phyloP scores from a whole-genome alignment of 2,113 vertebrate genomes.

The Choloepus hoffmanni region DNA sequence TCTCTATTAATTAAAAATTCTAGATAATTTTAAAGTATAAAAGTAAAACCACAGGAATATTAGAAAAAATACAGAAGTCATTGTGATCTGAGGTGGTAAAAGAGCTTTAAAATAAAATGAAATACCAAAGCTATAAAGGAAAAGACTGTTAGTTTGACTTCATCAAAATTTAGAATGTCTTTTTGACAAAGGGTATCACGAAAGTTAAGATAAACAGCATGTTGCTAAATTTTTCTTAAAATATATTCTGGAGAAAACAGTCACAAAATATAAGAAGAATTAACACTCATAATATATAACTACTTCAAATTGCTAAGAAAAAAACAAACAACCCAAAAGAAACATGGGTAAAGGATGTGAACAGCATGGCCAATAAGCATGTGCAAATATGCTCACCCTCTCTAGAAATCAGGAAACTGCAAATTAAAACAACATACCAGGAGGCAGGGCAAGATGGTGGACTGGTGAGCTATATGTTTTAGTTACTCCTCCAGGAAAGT shows the following conservation, averaged over 20 bases:
- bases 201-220: slow-evolving; percentile 33
- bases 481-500: too few relatives aligned
- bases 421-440: neutral
- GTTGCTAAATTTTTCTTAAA: slow-evolving; percentile 43
- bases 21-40: neutral
- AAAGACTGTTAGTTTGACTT: neutral
- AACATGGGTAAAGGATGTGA: neutral
- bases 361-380: neutral
- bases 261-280: slow-evolving; percentile 30
- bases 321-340: neutral
- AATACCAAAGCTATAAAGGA: neutral
- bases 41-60: slow-evolving; percentile 32
- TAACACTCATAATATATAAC: neutral
- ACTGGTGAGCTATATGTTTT: too few relatives aligned
- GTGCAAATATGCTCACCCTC: neutral
- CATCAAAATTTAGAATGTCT: slow-evolving; percentile 41
- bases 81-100: slow-evolving; percentile 18
- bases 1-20: slow-evolving; percentile 45
- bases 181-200: slow-evolving; percentile 47
- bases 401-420: neutral
- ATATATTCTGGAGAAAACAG: neutral
- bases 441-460: too few relatives aligned
- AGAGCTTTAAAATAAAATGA: slow-evolving; percentile 39
- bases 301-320: slow-evolving; percentile 44
- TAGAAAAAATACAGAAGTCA: slow-evolving; percentile 10